phyloP scores from a whole-genome alignment of 2,888 invertebrate genomes.

The Merodon equestris region DNA sequence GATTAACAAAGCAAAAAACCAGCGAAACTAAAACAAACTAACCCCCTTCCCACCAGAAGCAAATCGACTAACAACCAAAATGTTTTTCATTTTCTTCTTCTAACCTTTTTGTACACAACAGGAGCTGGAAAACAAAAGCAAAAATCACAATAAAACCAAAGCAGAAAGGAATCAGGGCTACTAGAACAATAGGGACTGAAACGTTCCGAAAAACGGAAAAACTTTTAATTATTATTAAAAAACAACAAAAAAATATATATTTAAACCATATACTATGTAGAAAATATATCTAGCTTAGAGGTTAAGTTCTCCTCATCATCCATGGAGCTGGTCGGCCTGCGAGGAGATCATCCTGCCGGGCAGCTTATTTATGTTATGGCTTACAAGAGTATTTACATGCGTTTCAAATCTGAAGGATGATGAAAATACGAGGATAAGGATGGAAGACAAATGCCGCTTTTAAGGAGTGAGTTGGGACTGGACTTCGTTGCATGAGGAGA shows the following conservation, averaged over 20 bases:
- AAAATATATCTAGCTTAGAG: slow-evolving; percentile 48
- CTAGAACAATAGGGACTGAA: slow-evolving; percentile 1
- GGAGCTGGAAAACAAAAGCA: not conserved
- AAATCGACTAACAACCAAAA: too few relatives aligned
- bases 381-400: too few relatives aligned
- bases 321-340: too few relatives aligned
- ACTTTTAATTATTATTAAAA: slow-evolving; percentile 7
- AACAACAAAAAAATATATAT: slow-evolving; percentile 5
- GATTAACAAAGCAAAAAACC: slow-evolving; percentile 4
- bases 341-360: too few relatives aligned
- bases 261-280: slow-evolving; percentile 25
- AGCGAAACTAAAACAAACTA: slow-evolving; percentile 9
- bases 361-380: too few relatives aligned
- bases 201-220: not conserved
- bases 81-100: too few relatives aligned
- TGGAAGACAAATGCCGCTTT: too few relatives aligned
- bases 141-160: not conserved
- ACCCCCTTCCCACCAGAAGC: slow-evolving; percentile 48
- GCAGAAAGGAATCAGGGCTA: slow-evolving; percentile 1
- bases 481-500: too few relatives aligned
- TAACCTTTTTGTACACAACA: slow-evolving; percentile 26
- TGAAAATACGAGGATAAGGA: too few relatives aligned
- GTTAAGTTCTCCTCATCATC: slow-evolving; percentile 35
- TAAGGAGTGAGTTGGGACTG: too few relatives aligned
- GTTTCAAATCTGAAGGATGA: too few relatives aligned